These are phyloP conservation scores for Puntigrus tetrazona DNA, from an alignment of 2,113 vertebrate species.

Conservation along the genomic window DNA sequence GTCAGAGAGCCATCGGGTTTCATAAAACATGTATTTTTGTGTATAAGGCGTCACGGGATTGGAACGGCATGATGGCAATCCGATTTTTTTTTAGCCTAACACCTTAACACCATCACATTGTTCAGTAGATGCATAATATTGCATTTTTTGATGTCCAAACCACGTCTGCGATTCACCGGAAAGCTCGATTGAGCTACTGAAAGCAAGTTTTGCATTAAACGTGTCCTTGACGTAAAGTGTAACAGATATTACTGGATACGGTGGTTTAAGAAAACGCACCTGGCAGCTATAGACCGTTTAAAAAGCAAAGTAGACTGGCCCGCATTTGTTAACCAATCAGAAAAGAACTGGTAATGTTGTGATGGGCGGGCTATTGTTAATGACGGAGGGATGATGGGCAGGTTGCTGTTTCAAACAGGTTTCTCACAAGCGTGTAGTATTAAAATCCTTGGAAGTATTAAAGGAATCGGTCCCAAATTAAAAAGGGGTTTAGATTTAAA, in stretches of 20 bases:
- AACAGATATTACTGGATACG: not conserved
- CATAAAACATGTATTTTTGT: too few species aligned
- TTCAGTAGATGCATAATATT: not conserved
- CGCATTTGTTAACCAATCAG: not conserved
- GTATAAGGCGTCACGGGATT: too few species aligned
- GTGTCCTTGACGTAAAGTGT: not conserved
- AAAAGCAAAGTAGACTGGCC: not conserved
- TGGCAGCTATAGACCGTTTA: not conserved
- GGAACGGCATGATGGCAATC: too few species aligned
- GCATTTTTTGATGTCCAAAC: not conserved
- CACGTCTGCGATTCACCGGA: not conserved
- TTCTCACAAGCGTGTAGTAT: too few species aligned
- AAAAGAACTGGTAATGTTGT: not conserved
- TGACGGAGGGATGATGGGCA: too few species aligned
- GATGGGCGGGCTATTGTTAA: not conserved
- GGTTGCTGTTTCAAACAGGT: too few species aligned
- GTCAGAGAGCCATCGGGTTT: too few species aligned
- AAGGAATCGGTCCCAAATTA: too few species aligned
- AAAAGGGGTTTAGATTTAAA: too few species aligned
- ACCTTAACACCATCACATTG: not conserved
- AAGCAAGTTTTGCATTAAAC: not conserved
- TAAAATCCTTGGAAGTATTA: too few species aligned
- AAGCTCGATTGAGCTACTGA: not conserved
- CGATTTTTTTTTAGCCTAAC: too few species aligned
- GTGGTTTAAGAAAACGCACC: not conserved